Percentiles rank a stretch among this genome's conserved stretches.
Evolutionary conservation across 2,797 vertebrate genomes (phyloP).

Genomic region (Hydrolagus colliei): DNA sequence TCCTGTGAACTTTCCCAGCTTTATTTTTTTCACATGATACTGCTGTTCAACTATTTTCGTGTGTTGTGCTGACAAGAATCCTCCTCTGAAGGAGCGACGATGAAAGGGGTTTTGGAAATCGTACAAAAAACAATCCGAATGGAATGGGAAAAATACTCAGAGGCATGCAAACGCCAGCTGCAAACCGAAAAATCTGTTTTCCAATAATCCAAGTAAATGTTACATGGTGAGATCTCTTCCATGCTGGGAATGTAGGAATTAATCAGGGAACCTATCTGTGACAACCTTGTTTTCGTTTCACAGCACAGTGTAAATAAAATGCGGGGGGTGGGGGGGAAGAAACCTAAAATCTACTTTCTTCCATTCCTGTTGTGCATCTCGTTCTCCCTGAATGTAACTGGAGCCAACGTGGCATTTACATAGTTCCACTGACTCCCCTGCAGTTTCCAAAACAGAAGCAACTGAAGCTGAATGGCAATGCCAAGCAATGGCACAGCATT

Average conservation of each 20-base stretch:
- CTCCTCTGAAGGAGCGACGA: background rate
- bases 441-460: conserved; percentile 10
- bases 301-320: background rate
- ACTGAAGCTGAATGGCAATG: background rate
- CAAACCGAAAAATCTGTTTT: background rate
- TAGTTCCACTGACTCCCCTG: background rate
- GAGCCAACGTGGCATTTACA: background rate
- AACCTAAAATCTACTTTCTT: conserved; percentile 7
- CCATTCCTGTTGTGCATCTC: background rate
- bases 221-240: background rate
- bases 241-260: background rate
- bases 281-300: background rate
- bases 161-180: background rate
- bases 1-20: conserved; percentile 8
- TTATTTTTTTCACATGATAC: background rate
- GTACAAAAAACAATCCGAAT: background rate
- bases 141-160: background rate
- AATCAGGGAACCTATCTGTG: background rate
- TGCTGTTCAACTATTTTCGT: conserved; percentile 2
- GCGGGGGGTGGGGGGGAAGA: too few species aligned
- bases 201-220: background rate
- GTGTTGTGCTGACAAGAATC: background rate
- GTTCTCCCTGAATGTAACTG: background rate
- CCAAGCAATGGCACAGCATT: conserved; percentile 7
- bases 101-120: background rate